phyloP scores from a whole-genome alignment of 1,140 invertebrate species.

The Zaprionus vittiger region DNA sequence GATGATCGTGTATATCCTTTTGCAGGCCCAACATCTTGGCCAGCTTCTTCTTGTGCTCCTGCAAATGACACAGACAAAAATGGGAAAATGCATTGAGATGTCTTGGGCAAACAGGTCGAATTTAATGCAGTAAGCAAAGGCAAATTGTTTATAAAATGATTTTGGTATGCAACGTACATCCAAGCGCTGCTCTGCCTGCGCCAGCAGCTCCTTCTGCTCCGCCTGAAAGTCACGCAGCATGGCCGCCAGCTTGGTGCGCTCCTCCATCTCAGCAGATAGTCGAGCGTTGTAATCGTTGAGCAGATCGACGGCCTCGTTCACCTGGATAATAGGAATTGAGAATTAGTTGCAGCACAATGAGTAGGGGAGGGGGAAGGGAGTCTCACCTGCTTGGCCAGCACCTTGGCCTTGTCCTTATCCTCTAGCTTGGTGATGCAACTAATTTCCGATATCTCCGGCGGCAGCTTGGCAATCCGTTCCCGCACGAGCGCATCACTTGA shows the following conservation, averaged over 20 bases:
- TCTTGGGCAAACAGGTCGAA: slow-evolving; percentile 4
- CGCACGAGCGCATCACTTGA: slow-evolving; percentile 96
- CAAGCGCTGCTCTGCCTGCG: slow-evolving; percentile 93
- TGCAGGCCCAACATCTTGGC: slow-evolving; percentile 93
- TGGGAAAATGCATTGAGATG: slow-evolving; percentile 26
- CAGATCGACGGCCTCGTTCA: slow-evolving; percentile 94
- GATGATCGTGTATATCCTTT: slow-evolving; percentile 95
- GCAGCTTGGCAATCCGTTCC: slow-evolving; percentile 96
- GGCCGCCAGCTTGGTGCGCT: slow-evolving; percentile 91
- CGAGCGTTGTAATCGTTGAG: slow-evolving; percentile 95
- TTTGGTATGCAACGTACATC: slow-evolving; percentile 87
- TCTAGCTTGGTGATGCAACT: slow-evolving; percentile 92
- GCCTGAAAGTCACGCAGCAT: slow-evolving; percentile 95
- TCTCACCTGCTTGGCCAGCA: slow-evolving; percentile 71
- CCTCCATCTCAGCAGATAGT: slow-evolving; percentile 94
- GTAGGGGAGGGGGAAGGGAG: neutral
- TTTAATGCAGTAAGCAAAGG: slow-evolving; percentile 20
- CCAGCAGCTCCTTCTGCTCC: slow-evolving; percentile 92
- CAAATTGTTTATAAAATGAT: slow-evolving; percentile 19
- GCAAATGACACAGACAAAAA: slow-evolving; percentile 70
- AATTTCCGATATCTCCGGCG: slow-evolving; percentile 97
- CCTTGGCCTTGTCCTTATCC: slow-evolving; percentile 86
- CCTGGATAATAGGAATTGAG: slow-evolving; percentile 84
- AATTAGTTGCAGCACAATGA: neutral
- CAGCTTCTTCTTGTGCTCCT: slow-evolving; percentile 95